These are phyloP conservation scores for Sycophaga agraensis DNA, from an alignment of 1,140 invertebrate species.

Conservation along the genomic window DNA sequence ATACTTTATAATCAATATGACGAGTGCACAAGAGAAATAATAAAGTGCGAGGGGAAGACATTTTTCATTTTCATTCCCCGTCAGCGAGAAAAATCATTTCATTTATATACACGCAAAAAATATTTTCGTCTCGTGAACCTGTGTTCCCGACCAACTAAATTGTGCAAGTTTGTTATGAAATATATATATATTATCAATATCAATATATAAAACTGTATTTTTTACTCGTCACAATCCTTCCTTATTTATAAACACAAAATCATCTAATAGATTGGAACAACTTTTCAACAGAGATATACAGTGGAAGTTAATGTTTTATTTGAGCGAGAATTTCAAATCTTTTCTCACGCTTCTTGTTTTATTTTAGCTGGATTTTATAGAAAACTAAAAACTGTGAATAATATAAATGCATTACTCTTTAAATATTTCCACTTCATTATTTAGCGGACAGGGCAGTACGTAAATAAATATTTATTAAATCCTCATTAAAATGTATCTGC, in stretches of 20 bases:
- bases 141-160: constrained; percentile 21
- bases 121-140: constrained; percentile 24
- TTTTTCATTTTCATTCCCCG: constrained; percentile 12
- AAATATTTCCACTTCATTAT: too few species aligned
- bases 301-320: too few species aligned
- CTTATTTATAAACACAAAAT: background rate
- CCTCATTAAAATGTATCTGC: too few species aligned
- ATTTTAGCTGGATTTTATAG: too few species aligned
- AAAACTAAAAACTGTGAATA: too few species aligned
- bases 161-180: constrained; percentile 44
- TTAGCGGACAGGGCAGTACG: too few species aligned
- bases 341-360: too few species aligned
- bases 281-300: too few species aligned
- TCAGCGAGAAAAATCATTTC: constrained; percentile 24
- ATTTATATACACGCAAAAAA: constrained; percentile 16
- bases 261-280: too few species aligned
- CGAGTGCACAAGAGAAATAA: background rate
- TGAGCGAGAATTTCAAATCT: too few species aligned
- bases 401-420: too few species aligned
- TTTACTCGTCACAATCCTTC: background rate
- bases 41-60: background rate
- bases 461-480: too few species aligned
- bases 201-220: constrained; percentile 4
- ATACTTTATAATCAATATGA: background rate
- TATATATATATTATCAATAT: constrained; percentile 33